Evolutionary conservation across 92 coral and sea anemone species (phyloP).

Genomic region (Epizoanthus scotinus): DNA sequence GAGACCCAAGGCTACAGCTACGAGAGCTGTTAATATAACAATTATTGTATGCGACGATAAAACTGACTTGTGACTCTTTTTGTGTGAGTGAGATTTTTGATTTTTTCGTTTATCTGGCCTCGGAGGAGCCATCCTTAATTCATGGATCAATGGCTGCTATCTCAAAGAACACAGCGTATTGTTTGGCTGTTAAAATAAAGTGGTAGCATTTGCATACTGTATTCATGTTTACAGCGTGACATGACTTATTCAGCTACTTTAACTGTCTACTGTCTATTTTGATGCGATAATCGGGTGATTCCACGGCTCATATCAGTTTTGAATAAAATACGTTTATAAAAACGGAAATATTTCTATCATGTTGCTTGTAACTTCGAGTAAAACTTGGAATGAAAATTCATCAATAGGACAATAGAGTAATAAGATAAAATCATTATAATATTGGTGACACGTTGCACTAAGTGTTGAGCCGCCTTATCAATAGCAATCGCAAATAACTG

Average conservation of each 20-base stretch:
- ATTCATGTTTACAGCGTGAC: background rate
- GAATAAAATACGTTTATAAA: too few relatives aligned
- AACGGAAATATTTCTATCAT: too few relatives aligned
- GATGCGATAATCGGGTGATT: background rate
- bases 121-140: conserved; percentile 39
- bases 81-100: conserved; percentile 43
- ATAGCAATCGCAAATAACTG: too few relatives aligned
- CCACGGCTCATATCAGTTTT: too few relatives aligned
- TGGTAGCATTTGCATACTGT: conserved; percentile 1
- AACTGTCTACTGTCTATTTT: background rate
- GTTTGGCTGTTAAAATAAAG: background rate
- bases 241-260: background rate
- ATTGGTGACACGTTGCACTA: too few relatives aligned
- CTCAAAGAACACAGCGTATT: background rate
- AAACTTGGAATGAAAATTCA: too few relatives aligned
- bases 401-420: too few relatives aligned
- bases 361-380: too few relatives aligned
- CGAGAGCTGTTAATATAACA: conserved; percentile 47
- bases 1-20: conserved; percentile 57
- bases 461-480: too few relatives aligned
- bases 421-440: too few relatives aligned
- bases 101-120: conserved; percentile 19
- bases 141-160: background rate
- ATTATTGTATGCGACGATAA: conserved; percentile 47
- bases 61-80: conserved; percentile 43